Conservation (phyloP, 2,797 vertebrate species). For the Neosilurus mollespiculum region DNA sequence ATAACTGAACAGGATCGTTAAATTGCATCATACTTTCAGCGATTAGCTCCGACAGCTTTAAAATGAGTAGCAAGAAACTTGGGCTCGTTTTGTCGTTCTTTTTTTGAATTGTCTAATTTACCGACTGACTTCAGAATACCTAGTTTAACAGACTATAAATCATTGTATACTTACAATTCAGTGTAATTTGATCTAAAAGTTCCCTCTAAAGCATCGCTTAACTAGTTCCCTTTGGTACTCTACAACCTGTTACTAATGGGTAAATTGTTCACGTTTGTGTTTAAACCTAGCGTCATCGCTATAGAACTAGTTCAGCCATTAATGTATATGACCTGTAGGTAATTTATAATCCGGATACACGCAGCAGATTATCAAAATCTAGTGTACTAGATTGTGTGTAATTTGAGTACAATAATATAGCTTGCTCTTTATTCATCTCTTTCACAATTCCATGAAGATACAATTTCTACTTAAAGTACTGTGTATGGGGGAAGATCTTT, state of each 20-base stretch:
- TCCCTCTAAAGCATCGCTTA: constrained; percentile 58
- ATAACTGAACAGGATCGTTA: neutral
- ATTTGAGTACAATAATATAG: constrained; percentile 67
- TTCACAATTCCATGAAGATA: constrained; percentile 67
- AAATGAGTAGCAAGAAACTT: neutral
- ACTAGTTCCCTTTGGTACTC: constrained; percentile 61
- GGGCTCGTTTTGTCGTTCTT: neutral
- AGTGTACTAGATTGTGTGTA: constrained; percentile 71
- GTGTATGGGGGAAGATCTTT: constrained; percentile 76
- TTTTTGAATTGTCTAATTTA: neutral
- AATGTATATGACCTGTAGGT: constrained; percentile 63
- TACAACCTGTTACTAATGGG: constrained; percentile 64
- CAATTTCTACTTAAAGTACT: constrained; percentile 75
- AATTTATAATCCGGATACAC: constrained; percentile 64
- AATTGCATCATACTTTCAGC: constrained; percentile 18
- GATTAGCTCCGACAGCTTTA: constrained; percentile 1
- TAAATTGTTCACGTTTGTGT: constrained; percentile 52
- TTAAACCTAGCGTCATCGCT: constrained; percentile 59
- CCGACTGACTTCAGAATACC: neutral
- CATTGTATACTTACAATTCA: constrained; percentile 20
- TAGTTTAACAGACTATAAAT: constrained; percentile 26
- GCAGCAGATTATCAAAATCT: constrained; percentile 66
- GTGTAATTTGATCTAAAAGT: constrained; percentile 56
- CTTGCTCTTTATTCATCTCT: constrained; percentile 58
- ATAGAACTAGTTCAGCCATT: constrained; percentile 65